These are phyloP conservation scores for Brenthis daphne DNA, from an alignment of 2,888 invertebrate genomes.

Conservation along the genomic window DNA sequence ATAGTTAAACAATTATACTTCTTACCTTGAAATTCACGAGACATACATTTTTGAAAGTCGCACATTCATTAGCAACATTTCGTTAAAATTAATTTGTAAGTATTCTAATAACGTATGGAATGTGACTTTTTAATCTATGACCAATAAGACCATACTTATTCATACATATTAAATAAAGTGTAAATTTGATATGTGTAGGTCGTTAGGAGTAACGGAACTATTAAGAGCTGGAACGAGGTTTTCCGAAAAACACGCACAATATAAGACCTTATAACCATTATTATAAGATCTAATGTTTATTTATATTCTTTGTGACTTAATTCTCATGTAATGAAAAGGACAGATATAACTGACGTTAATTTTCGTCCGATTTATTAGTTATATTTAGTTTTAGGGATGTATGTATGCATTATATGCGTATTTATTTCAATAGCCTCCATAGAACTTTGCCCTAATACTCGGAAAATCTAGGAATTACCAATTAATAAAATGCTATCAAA, in stretches of 20 bases:
- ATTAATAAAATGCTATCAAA: neutral
- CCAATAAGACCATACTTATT: conserved; percentile 8
- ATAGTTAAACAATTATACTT: neutral
- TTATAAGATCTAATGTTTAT: too few relatives aligned
- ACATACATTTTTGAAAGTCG: conserved; percentile 33
- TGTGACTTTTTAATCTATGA: conserved; percentile 11
- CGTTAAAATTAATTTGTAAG: conserved; percentile 24
- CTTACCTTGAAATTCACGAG: conserved; percentile 36
- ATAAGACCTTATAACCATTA: too few relatives aligned
- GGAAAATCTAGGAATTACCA: neutral
- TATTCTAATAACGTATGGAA: conserved; percentile 28
- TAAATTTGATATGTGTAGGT: conserved; percentile 29
- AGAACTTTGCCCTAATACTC: too few relatives aligned
- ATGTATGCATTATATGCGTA: too few relatives aligned
- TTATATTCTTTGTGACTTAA: too few relatives aligned
- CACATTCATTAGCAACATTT: conserved; percentile 30
- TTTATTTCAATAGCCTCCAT: too few relatives aligned
- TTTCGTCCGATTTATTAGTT: too few relatives aligned
- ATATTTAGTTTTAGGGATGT: too few relatives aligned
- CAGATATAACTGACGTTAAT: too few relatives aligned
- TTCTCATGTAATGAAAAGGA: too few relatives aligned
- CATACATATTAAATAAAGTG: conserved; percentile 15
- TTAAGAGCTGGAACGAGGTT: neutral
- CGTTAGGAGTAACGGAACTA: neutral
- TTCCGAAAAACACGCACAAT: too few relatives aligned